Evolutionary conservation across 1,140 invertebrate species (phyloP).

Genomic region (Sinonovacula constricta): DNA sequence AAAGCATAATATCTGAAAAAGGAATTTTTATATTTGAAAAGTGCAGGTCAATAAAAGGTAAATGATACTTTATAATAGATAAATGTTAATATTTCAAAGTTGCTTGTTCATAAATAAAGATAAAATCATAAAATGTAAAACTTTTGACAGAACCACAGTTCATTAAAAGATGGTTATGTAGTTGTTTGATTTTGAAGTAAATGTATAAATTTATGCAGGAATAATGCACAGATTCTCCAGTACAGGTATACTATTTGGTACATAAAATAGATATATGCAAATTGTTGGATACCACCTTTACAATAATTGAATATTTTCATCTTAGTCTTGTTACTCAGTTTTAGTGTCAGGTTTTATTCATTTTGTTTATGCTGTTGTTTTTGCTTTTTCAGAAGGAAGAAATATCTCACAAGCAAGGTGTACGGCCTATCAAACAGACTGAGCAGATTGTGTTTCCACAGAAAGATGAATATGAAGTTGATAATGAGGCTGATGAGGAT

Average conservation of each 20-base stretch:
- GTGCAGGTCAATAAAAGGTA: no score
- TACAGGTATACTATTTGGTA: not conserved
- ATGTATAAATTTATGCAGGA: not conserved
- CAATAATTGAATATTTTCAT: not conserved
- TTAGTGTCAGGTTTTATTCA: not conserved
- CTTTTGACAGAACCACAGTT: no score
- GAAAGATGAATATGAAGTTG: constrained; percentile 42
- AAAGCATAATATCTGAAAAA: no score
- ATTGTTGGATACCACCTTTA: not conserved
- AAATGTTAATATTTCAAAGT: no score
- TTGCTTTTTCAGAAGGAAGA: constrained; percentile 57
- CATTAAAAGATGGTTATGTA: no score
- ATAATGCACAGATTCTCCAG: not conserved
- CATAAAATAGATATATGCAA: not conserved
- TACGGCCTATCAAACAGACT: constrained; percentile 29
- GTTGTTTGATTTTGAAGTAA: no score
- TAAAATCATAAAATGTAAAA: no score
- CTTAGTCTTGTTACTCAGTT: not conserved
- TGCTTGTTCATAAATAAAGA: no score
- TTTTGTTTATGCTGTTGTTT: not conserved
- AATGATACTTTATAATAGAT: no score
- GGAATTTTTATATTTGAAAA: no score
- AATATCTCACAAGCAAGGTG: constrained; percentile 56
- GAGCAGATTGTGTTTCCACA: constrained; percentile 31
- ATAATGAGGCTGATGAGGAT: constrained; percentile 54